A percentile compares a stretch with the other conserved stretches of the same genome.
These are phyloP conservation scores for Avahi laniger DNA, from an alignment of 2,797 vertebrate genomes.

Conservation along the genomic window DNA sequence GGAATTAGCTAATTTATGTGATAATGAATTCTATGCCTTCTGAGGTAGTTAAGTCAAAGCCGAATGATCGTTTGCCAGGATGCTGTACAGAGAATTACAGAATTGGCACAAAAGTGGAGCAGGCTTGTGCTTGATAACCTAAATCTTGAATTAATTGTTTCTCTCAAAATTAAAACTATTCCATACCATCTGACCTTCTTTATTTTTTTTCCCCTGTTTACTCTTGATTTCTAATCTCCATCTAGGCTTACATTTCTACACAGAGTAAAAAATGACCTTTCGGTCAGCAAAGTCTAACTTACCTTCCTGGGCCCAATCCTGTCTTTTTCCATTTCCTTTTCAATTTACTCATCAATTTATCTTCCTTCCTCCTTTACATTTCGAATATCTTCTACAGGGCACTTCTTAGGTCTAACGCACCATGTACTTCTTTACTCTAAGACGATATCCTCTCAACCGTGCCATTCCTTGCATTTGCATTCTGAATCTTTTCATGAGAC, in stretches of 20 bases:
- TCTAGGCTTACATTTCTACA: background rate
- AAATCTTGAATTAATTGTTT: background rate
- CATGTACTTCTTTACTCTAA: background rate
- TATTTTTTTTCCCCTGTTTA: background rate
- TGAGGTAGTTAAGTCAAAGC: slow-evolving; percentile 9
- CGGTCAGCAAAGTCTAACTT: background rate
- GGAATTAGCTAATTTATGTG: slow-evolving; percentile 15
- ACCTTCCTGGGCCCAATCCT: background rate
- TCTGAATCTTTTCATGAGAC: background rate
- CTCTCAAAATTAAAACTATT: background rate
- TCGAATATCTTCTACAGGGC: background rate
- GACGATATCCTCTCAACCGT: rapidly evolving
- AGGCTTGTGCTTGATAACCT: background rate
- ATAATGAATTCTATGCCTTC: slow-evolving; percentile 29
- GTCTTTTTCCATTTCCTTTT: background rate
- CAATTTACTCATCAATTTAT: background rate
- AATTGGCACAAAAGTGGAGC: background rate
- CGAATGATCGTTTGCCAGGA: background rate
- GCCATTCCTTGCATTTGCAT: background rate
- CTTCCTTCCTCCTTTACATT: background rate
- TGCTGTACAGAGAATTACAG: background rate
- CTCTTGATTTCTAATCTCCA: background rate
- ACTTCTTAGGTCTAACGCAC: background rate
- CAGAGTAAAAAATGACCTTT: background rate
- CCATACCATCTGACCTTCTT: background rate